Evolutionary conservation across 2,888 invertebrate genomes (phyloP), one percentile per base, ranked within the genome.

Genomic region (Agapostemon virescens): DNA sequence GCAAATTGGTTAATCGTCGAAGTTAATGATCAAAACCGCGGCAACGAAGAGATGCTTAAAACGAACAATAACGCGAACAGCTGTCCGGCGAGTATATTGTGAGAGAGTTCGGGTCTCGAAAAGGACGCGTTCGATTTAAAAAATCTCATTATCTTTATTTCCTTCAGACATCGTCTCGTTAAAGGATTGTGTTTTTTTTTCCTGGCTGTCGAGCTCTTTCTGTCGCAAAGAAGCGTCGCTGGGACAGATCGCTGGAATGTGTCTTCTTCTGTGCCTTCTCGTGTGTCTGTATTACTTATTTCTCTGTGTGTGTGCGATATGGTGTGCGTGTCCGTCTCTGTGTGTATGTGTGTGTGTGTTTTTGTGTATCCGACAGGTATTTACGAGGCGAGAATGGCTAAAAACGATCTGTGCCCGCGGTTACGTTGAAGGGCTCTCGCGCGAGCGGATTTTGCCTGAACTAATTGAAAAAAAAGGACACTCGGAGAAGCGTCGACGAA

Each of bases 221-320:
- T 33, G 61, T 61, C 33, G 61, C 61, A 76, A 66, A 64, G 64
- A 58, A 73, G 58, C 72, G 71, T 84, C 80, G 84, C 73, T 64
- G 61, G 61, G 74, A 79, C 69, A 79, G 84, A 82, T 82, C 68
- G 83, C 70, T 87, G 89, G 88, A 89, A 89, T 88, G 89, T 88
- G 74, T 69, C 17, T n/a, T n/a, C n/a, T n/a, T 30, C 89, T 88
- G 89, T 88, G 76, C 69, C 0, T 30, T 5, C 17, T 13, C 2
- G 9, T 17, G 26, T 30, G 7, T 20, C 26, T 33, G 61, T 33
- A 7, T 58, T 2, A 15, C 15, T 2, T 33, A 7, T 20, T 5
- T 52, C 1, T 52, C 17, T 42, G 17, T 17, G 42, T 42, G 42
- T 17, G 42, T 13, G 23, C 20, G 23, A 13, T 52, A 23, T 55